Percentiles rank a stretch among this genome's conserved stretches.
Conservation (phyloP, 2,888 invertebrate genomes). For the Cephus pulcher region DNA sequence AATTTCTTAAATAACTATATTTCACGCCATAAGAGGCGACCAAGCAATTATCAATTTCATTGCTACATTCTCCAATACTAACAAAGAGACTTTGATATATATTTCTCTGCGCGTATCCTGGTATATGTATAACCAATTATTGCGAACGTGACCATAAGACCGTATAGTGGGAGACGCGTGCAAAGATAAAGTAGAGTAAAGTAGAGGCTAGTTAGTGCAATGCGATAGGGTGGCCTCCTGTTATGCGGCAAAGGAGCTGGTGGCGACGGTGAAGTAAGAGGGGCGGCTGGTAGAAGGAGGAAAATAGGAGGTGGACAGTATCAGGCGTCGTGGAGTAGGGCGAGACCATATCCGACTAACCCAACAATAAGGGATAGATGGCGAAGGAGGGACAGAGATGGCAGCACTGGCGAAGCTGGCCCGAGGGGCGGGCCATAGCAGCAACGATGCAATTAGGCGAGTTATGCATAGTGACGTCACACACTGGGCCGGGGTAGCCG, state of each 20-base stretch:
- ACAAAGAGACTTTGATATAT: background rate
- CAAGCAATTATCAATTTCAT: background rate
- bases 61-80: background rate
- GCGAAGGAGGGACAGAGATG: constrained; percentile 18
- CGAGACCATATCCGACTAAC: constrained; percentile 15
- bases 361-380: background rate
- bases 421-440: constrained; percentile 40
- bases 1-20: background rate
- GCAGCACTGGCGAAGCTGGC: constrained; percentile 19
- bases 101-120: background rate
- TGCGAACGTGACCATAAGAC: background rate
- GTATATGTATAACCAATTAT: background rate
- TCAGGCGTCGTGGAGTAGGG: constrained; percentile 10
- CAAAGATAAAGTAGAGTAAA: constrained; percentile 8
- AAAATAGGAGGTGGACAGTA: constrained; percentile 16
- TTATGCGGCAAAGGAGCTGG: constrained; percentile 10
- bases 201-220: constrained; percentile 11
- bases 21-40: background rate
- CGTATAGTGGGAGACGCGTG: background rate
- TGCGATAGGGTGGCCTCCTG: constrained; percentile 7
- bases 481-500: constrained; percentile 64
- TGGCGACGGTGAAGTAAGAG: constrained; percentile 15
- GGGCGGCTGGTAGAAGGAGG: constrained; percentile 19
- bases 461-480: constrained; percentile 67
- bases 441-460: constrained; percentile 66